Evolutionary conservation across 2,888 invertebrate species (phyloP), one percentile per base, ranked within the genome.

Genomic region (Azorinus chamasolen): DNA sequence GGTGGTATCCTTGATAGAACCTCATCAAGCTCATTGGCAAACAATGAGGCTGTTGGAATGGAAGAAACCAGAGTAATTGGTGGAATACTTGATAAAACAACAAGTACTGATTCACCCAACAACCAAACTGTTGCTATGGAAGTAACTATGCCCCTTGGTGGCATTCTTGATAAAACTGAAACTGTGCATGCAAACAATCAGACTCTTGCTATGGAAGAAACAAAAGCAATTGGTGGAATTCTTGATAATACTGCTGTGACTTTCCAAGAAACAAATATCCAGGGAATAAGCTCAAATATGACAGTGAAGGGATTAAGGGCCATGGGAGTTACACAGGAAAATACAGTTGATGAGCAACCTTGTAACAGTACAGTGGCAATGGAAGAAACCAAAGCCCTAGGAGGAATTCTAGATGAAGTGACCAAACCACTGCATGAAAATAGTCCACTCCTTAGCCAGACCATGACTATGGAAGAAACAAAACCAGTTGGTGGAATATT

Each of bases 261-360:
- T 32, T 10, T 6, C 4, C 4, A 4, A 4, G 32, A 32, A 54
- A 2, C 4, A 10, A 6, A 32, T 10, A 32, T 32, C 5, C 32
- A 32, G 10, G 4, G 5, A 6, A 32, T 4, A 32, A 32, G 32
- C 32, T 57, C n/a, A 48, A 66, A 55, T 55, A n/a, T 32, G 27
- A 54, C 10, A 8, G n/a, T 37, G 27, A 10, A 20, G 14, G 10
- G 12, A n/a, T n/a, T n/a, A n/a, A n/a, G n/a, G n/a, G 50, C 18
- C n/a, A 63, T 63, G 48, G 70, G 63, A 46, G 70, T 55, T 63
- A 70, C 63, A 39, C 25, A 25, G 18, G 46, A 27, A 61, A 27
- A 24, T 32, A n/a, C 45, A 8, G 45, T 5, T 16, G 14, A 20
- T 12, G 25, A 53, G 2, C 6, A 25, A 22, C 1, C 54, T n/a